Percentiles rank a stretch among this genome's conserved stretches.
These are phyloP conservation scores for Onychostruthus taczanowskii DNA, from an alignment of 2,113 vertebrate species.

Conservation along the genomic window DNA sequence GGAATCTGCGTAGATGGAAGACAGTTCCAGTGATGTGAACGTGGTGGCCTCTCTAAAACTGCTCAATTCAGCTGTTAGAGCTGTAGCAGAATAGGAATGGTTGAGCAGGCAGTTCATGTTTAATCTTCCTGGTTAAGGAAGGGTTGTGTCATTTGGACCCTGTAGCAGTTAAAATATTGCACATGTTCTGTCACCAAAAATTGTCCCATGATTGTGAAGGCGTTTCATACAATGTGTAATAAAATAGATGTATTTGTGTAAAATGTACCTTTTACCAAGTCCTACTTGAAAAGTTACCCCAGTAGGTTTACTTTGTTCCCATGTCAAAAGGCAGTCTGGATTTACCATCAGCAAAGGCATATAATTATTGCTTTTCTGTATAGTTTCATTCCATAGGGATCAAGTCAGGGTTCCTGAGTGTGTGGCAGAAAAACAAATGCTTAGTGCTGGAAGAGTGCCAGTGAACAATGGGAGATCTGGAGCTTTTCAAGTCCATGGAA, in stretches of 20 bases:
- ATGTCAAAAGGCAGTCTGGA: background rate
- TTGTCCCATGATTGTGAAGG: background rate
- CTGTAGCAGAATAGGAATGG: background rate
- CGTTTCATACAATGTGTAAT: background rate
- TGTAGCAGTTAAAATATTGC: background rate
- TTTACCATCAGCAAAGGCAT: background rate
- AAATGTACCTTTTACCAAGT: background rate
- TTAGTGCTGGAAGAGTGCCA: background rate
- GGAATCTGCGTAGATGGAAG: background rate
- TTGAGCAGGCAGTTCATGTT: background rate
- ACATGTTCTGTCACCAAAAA: accelerated
- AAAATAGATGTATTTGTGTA: background rate
- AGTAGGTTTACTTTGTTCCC: background rate
- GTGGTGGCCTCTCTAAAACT: background rate
- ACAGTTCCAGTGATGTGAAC: background rate
- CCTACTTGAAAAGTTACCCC: background rate
- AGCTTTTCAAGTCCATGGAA: background rate
- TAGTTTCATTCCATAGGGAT: background rate
- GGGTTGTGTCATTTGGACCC: background rate
- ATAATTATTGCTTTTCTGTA: background rate
- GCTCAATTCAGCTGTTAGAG: background rate
- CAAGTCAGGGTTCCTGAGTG: background rate
- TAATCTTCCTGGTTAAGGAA: background rate
- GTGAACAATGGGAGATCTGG: background rate
- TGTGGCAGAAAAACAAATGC: background rate